Percentiles rank a stretch among this genome's conserved stretches.
Evolutionary conservation across 2,113 vertebrate genomes (phyloP).

Genomic region (Oncorhynchus clarkii): DNA sequence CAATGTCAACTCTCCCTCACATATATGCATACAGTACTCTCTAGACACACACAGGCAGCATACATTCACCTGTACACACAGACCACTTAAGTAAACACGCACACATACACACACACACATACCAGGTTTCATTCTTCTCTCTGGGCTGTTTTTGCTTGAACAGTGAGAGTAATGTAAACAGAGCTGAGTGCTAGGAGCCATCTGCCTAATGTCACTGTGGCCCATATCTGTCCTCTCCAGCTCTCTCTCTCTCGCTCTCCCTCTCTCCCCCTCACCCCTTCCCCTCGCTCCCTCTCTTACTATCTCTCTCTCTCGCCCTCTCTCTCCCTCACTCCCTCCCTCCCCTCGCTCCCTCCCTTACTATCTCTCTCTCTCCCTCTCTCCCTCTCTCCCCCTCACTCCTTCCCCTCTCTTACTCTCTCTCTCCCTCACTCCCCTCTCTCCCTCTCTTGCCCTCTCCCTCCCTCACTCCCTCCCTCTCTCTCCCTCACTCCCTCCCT

Average conservation of each 20-base stretch:
- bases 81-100: not conserved
- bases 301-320: constrained; percentile 7
- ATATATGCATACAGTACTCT: no score
- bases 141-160: constrained; percentile 70
- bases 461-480: not conserved
- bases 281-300: constrained; percentile 1
- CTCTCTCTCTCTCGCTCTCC: constrained; percentile 2
- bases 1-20: not conserved
- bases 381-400: constrained; percentile 13
- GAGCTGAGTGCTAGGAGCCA: constrained; percentile 66
- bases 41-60: not conserved
- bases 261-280: constrained; percentile 25
- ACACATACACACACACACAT: constrained; percentile 20
- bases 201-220: constrained; percentile 75
- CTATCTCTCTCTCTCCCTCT: constrained; percentile 6
- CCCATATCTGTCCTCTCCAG: constrained; percentile 52
- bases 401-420: constrained; percentile 9
- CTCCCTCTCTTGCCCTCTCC: constrained; percentile 17
- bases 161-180: constrained; percentile 76
- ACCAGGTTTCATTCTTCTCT: constrained; percentile 55
- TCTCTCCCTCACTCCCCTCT: constrained; percentile 17
- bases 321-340: constrained; percentile 39
- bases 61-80: not conserved
- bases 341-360: constrained; percentile 16
- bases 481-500: constrained; percentile 37